phyloP scores from a whole-genome alignment of 2,888 invertebrate genomes.

The Nesidiocoris tenuis region DNA sequence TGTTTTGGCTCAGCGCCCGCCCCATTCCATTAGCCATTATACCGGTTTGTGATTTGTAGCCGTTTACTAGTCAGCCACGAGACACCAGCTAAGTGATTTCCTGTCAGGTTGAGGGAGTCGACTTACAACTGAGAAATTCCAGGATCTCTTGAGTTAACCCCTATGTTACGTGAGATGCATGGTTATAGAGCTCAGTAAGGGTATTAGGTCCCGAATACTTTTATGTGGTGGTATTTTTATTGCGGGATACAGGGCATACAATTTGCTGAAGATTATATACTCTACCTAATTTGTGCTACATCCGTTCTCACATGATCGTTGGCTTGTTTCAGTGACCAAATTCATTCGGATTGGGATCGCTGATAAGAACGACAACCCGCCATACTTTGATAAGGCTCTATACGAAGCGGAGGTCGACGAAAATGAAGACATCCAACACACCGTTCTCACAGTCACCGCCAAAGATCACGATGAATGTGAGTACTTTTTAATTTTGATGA shows the following conservation, averaged over 20 bases:
- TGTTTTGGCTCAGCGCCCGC: background rate
- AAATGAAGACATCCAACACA: constrained; percentile 95
- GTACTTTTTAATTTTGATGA: constrained; percentile 60
- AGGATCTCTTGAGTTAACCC: background rate
- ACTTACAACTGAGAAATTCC: background rate
- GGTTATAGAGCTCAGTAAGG: too few relatives aligned
- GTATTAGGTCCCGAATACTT: too few relatives aligned
- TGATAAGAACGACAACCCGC: constrained; percentile 99
- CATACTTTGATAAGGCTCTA: constrained; percentile 94
- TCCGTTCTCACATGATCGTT: too few relatives aligned
- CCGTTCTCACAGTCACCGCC: constrained; percentile 96
- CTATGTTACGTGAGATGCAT: too few relatives aligned
- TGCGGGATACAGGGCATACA: too few relatives aligned
- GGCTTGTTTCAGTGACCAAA: constrained; percentile 88
- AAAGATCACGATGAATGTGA: constrained; percentile 99
- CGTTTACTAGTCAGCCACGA: background rate
- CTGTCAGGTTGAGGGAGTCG: background rate
- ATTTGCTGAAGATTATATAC: too few relatives aligned
- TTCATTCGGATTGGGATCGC: constrained; percentile 97
- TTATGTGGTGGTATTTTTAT: too few relatives aligned
- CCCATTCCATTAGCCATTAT: background rate
- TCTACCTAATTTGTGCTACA: too few relatives aligned
- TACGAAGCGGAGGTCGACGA: constrained; percentile 97
- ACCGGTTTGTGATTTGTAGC: background rate
- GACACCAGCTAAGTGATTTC: background rate